A percentile compares a stretch with the other conserved stretches of the same genome.
Evolutionary conservation across 2,797 vertebrate genomes (phyloP).

Genomic region (Mus minutoides): DNA sequence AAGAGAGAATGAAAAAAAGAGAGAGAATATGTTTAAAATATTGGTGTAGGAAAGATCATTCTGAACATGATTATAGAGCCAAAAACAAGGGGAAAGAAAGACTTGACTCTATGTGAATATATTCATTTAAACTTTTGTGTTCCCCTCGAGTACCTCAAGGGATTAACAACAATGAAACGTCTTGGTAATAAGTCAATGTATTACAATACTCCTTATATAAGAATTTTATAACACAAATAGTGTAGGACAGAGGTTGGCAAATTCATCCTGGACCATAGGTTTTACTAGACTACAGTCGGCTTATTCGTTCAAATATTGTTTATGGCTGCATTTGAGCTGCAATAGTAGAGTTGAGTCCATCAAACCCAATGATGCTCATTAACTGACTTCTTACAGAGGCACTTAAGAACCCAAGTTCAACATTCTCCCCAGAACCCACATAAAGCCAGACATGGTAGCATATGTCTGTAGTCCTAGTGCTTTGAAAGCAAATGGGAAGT

Average conservation of each 20-base stretch:
- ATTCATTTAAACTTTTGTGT: not conserved
- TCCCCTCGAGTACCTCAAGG: not conserved
- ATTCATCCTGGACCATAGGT: not conserved
- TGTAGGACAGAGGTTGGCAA: not conserved
- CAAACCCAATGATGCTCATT: conserved; percentile 1
- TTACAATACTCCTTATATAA: conserved; percentile 28
- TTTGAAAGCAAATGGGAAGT: too few species aligned
- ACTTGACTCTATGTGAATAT: not conserved
- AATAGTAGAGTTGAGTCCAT: not conserved
- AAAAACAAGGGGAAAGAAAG: not conserved
- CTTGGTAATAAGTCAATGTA: not conserved
- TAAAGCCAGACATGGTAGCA: not conserved
- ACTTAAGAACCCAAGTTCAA: not conserved
- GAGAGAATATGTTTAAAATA: not conserved
- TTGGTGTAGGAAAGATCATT: not conserved
- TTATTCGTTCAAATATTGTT: not conserved
- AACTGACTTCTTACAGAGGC: not conserved
- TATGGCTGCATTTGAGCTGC: not conserved
- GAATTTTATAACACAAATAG: conserved; percentile 23
- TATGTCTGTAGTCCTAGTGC: not conserved
- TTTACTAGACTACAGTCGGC: not conserved
- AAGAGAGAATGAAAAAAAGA: not conserved
- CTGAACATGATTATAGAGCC: conserved; percentile 4
- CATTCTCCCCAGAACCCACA: not conserved
- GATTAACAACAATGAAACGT: not conserved